A percentile compares a stretch with the other conserved stretches of the same genome.
Conservation (phyloP, 2,113 vertebrate genomes). For the Procavia capensis region DNA sequence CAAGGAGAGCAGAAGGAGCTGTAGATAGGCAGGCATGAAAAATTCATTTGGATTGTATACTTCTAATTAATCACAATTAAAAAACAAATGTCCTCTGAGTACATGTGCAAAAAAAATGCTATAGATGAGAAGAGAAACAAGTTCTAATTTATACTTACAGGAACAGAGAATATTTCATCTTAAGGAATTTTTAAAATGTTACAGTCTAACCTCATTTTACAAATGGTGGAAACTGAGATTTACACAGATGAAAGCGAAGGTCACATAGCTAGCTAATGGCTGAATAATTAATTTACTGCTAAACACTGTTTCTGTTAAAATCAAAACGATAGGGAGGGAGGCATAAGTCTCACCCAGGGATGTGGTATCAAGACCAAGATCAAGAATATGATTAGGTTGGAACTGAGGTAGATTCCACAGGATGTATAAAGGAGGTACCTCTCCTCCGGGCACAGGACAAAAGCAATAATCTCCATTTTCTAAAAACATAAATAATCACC, state of each 20-base stretch:
- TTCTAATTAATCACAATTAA: no score
- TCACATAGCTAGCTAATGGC: not conserved
- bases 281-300: not conserved
- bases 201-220: not conserved
- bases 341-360: not conserved
- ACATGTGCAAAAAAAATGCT: not conserved
- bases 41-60: no score
- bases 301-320: not conserved
- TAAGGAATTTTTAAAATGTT: not conserved
- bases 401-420: not conserved
- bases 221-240: not conserved
- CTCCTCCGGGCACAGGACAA: not conserved
- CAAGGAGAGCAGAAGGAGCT: no score
- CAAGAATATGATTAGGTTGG: not conserved
- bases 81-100: not conserved
- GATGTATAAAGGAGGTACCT: not conserved
- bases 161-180: slow-evolving; percentile 17
- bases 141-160: not conserved
- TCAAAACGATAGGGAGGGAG: not conserved
- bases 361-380: not conserved
- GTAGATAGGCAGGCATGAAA: no score
- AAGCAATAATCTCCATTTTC: not conserved
- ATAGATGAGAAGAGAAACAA: not conserved
- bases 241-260: not conserved
- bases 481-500: not conserved